Evolutionary conservation across 1,140 invertebrate genomes (phyloP).

Genomic region (Heliconius hewitsoni): DNA sequence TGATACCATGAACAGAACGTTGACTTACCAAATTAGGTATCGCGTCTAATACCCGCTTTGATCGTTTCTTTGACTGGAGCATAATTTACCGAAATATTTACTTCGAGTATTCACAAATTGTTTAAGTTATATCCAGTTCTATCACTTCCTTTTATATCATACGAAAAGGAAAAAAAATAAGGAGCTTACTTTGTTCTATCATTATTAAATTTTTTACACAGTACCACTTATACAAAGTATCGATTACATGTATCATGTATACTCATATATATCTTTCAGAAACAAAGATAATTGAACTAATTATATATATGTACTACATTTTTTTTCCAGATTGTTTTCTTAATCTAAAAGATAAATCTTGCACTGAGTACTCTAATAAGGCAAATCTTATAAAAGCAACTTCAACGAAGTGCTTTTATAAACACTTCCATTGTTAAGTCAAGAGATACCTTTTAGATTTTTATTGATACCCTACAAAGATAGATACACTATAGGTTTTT

Average conservation of each 20-base stretch:
- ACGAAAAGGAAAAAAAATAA: not conserved
- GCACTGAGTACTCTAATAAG: not conserved
- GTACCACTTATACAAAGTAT: not conserved
- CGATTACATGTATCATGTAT: not conserved
- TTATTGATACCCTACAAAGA: conserved; percentile 35
- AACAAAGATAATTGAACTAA: not conserved
- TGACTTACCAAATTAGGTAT: conserved; percentile 24
- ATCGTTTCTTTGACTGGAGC: conserved; percentile 4
- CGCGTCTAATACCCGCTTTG: conserved; percentile 2
- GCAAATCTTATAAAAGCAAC: not conserved
- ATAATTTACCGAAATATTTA: not conserved
- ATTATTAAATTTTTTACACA: not conserved
- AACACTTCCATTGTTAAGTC: conserved; percentile 2
- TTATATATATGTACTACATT: not conserved
- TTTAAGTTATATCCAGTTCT: not conserved
- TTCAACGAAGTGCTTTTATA: not conserved
- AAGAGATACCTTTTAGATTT: conserved; percentile 28
- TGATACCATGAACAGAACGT: conserved; percentile 30
- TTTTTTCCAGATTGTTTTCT: not conserved
- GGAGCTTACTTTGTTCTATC: not conserved
- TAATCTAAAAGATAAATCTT: not conserved
- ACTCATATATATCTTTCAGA: not conserved
- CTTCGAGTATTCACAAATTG: not conserved
- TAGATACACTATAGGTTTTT: conserved; percentile 28
- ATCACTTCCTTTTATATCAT: not conserved